A percentile compares a stretch with the other conserved stretches of the same genome.
phyloP scores from a whole-genome alignment of 2,113 vertebrate species.

The Ardeotis arabs region DNA sequence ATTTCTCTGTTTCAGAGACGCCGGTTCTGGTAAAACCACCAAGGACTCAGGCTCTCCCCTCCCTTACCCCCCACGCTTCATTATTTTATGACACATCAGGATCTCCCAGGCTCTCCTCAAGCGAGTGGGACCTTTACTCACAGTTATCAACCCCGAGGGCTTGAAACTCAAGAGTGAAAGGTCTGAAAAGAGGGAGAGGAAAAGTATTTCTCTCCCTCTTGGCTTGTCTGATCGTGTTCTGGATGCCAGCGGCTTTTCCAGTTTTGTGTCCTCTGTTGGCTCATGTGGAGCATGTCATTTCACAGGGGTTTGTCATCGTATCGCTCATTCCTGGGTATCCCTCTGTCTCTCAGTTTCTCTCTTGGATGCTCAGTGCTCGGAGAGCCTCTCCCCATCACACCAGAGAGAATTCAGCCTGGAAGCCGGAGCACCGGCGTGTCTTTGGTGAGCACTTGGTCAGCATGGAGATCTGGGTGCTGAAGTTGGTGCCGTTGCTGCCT shows the following conservation, averaged over 20 bases:
- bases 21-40: background rate
- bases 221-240: background rate
- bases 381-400: conserved; percentile 69
- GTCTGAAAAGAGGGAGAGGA: background rate
- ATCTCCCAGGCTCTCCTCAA: background rate
- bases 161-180: background rate
- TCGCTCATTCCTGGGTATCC: background rate
- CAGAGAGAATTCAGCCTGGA: conserved; percentile 85
- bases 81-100: background rate
- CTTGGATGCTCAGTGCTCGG: background rate
- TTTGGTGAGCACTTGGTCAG: conserved; percentile 89
- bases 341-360: background rate
- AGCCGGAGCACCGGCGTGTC: conserved; percentile 80
- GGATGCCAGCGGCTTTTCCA: conserved; percentile 20
- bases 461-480: conserved; percentile 96
- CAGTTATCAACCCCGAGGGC: background rate
- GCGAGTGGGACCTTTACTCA: background rate
- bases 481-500: conserved; percentile 91
- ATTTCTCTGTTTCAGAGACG: conserved; percentile 10
- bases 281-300: background rate
- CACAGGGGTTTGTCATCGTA: background rate
- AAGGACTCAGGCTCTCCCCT: background rate
- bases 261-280: conserved; percentile 15
- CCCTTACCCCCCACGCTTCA: background rate
- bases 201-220: background rate